Evolutionary conservation across 2,888 invertebrate genomes (phyloP), one percentile per base, ranked within the genome.

Genomic region (Parapristionchus giblindavisi): DNA sequence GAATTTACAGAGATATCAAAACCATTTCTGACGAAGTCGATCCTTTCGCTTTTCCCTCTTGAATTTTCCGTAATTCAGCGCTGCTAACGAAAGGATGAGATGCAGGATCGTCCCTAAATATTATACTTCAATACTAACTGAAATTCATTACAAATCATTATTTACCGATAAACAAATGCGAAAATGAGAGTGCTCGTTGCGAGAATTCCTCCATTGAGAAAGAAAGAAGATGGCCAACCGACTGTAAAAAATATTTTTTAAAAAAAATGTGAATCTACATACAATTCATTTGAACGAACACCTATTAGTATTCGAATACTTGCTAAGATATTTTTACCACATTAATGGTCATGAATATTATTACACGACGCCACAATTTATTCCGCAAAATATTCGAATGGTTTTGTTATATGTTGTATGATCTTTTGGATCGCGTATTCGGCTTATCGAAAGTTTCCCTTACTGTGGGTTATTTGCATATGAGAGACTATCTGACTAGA

Each of bases 151-250:
- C 52, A 52, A 6, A 14, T 52, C n/a, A n/a, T 52, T 32, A 8
- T 51, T 1, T 14, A 68, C 68, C 68, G 32, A 17, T 68, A 68
- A 5, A 68, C 51, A 21, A 68, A 68, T 6, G 24, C 24, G 51
- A 48, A 68, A 5, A 68, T 6, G 21, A n/a, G 5, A 0, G 68
- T 68, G 24, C 34, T 34, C 8, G 36, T n/a, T 34, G 52, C 51
- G 34, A 68, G 68, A 2, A 68, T 21, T 24, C 34, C 36, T 32
- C 68, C 68, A 36, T 34, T 51, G 34, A 68, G 21, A 36, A 17
- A 68, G 68, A 68, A 68, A 0, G 68, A 34, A 38, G 51, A 68
- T 8, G 68, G 68, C 68, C 68, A 68, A 3, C 68, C 68, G 36
- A 68, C 68, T 68, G 36, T 1, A 51, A 52, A 14, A 48, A 5